Evolutionary conservation across 2,888 invertebrate genomes (phyloP), one percentile per base, ranked within the genome.

Genomic region (Hirtodrosophila alboralis): DNA sequence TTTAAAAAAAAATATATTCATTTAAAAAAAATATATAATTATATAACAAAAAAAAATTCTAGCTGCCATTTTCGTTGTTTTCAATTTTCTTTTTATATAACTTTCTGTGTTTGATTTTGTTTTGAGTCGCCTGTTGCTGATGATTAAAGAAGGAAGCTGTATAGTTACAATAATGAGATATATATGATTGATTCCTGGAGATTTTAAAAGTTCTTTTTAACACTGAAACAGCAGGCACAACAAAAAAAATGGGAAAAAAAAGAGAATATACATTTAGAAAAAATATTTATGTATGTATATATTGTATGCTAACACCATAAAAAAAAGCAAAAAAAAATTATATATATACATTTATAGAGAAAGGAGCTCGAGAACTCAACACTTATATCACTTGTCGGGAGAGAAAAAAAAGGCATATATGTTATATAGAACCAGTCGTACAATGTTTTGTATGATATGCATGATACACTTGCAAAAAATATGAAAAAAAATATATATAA

Each of bases 381-480:
- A 72, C 66, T 64, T 49, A n/a, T 18, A 16, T 49, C 63, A 60
- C 60, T 60, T 44, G 26, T 44, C 41, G 34, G 21, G 34, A 26
- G 34, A 26, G 34, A 26, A 45, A 57, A 28, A 64, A 47, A 12
- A 34, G n/a, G n/a, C n/a, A n/a, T n/a, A n/a, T n/a, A n/a, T n/a
- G n/a, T n/a, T n/a, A n/a, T n/a, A n/a, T n/a, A n/a, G 12, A 60
- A 57, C 28, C 60, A 59, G 47, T 59, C 38, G 7, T 38, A 28
- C 6, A 26, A 41, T 38, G 30, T 38, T 52, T 18, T 37, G 26
- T 70, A 64, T 64, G 65, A 52, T 57, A 71, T 73, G 54, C 43
- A 62, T 68, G 69, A 71, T 41, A 63, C 74, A 71, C 71, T 74
- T 63, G 38, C 27, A 74, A 74, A 72, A 72, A 68, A 65, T 68